These are phyloP conservation scores for Oreocharis arfaki DNA, from an alignment of 2,113 vertebrate genomes.

Conservation along the genomic window DNA sequence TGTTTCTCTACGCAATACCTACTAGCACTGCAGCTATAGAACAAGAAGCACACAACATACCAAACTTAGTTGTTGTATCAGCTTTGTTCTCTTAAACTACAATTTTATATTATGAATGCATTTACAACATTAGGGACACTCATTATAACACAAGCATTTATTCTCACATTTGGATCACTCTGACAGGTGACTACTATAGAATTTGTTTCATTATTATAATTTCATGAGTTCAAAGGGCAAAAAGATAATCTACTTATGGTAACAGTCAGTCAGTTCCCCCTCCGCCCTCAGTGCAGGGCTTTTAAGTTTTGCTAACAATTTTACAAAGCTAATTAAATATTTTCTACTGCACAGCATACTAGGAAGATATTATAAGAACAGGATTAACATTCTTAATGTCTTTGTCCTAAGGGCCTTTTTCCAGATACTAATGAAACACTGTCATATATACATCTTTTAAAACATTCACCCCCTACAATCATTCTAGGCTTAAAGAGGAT, in stretches of 20 bases:
- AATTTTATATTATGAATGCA: background rate
- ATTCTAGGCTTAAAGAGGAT: slow-evolving; percentile 6
- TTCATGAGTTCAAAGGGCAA: slow-evolving; percentile 49
- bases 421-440: slow-evolving; percentile 33
- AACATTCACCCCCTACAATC: background rate
- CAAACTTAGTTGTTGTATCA: background rate
- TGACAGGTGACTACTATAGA: slow-evolving; percentile 18
- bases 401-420: slow-evolving; percentile 39
- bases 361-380: slow-evolving; percentile 19
- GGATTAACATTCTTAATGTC: slow-evolving; percentile 55
- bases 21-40: background rate
- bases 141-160: background rate
- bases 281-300: background rate
- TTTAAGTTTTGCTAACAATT: slow-evolving; percentile 43
- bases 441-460: background rate
- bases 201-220: slow-evolving; percentile 36
- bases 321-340: slow-evolving; percentile 50
- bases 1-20: background rate
- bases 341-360: slow-evolving; percentile 39
- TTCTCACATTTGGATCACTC: background rate
- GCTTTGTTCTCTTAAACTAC: background rate
- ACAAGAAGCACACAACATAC: background rate
- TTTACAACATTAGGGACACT: background rate
- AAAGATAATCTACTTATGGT: slow-evolving; percentile 45
- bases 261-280: background rate